Evolutionary conservation across 2,797 vertebrate genomes (phyloP).

Genomic region (Champsocephalus gunnari): DNA sequence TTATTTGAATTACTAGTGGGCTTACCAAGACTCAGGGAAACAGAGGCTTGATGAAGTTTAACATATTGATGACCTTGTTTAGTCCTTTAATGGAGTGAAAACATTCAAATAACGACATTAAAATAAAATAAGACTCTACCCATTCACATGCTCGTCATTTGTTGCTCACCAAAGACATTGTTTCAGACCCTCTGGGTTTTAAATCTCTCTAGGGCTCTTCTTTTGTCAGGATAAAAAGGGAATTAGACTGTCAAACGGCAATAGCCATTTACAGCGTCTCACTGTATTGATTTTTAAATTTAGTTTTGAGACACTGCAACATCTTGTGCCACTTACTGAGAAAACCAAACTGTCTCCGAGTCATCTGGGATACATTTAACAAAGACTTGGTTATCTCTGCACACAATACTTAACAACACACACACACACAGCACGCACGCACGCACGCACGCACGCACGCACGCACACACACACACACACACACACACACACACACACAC

Average conservation of each 20-base stretch:
- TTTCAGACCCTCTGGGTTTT: constrained; percentile 46
- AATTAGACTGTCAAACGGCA: constrained; percentile 70
- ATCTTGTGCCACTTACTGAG: constrained; percentile 57
- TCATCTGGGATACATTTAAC: constrained; percentile 55
- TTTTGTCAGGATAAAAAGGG: constrained; percentile 70
- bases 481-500: constrained; percentile 32
- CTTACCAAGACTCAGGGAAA: neutral
- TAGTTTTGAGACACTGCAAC: constrained; percentile 53
- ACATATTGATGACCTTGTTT: constrained; percentile 48
- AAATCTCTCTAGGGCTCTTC: constrained; percentile 50
- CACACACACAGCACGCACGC: constrained; percentile 54
- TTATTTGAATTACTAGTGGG: constrained; percentile 59
- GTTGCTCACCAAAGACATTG: neutral
- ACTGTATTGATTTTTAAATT: constrained; percentile 74
- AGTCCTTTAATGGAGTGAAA: constrained; percentile 45
- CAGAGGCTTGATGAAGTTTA: constrained; percentile 31
- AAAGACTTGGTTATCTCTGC: constrained; percentile 40
- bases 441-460: constrained; percentile 25
- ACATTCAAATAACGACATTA: constrained; percentile 40
- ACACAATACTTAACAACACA: constrained; percentile 27
- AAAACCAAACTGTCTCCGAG: constrained; percentile 55
- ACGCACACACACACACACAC: constrained; percentile 32
- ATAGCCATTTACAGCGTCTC: constrained; percentile 58
- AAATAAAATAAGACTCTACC: constrained; percentile 40
- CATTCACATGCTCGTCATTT: constrained; percentile 30